These are phyloP conservation scores for Cotesia congregata DNA, from an alignment of 2,888 invertebrate genomes.

Conservation along the genomic window DNA sequence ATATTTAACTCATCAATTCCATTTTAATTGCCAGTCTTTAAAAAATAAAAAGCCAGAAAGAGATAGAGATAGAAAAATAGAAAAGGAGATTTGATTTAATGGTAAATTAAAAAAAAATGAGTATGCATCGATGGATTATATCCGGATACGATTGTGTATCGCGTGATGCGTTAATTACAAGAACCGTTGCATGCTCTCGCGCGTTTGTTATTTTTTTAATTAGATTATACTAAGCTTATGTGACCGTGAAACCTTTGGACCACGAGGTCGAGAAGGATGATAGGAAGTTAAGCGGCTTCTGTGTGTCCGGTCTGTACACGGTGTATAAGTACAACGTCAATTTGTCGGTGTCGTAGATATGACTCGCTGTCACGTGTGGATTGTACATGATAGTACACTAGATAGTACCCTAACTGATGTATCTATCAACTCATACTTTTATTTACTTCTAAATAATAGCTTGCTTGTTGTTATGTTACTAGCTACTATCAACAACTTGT, in stretches of 20 bases:
- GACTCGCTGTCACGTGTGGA: neutral
- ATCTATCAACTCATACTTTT: neutral
- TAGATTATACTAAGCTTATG: conserved; percentile 40
- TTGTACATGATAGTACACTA: no score
- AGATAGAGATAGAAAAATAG: neutral
- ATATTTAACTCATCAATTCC: no score
- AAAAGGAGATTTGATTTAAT: neutral
- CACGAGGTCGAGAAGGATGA: conserved; percentile 48
- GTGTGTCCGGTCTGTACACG: conserved; percentile 36
- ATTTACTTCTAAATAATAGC: neutral
- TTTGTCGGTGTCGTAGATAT: neutral
- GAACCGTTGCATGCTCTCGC: conserved; percentile 30
- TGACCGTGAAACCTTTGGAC: conserved; percentile 61
- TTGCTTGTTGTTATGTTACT: neutral
- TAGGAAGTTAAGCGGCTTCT: conserved; percentile 55
- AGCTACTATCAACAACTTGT: neutral
- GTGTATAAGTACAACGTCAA: neutral
- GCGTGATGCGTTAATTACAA: conserved; percentile 30
- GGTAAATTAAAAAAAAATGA: neutral
- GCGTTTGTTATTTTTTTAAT: conserved; percentile 33
- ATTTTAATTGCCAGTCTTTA: neutral
- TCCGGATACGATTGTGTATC: conserved; percentile 27
- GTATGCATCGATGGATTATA: conserved; percentile 31
- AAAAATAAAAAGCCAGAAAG: neutral
- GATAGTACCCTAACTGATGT: neutral